Evolutionary conservation across 2,797 vertebrate species (phyloP).

Genomic region (Cyprinella venusta): DNA sequence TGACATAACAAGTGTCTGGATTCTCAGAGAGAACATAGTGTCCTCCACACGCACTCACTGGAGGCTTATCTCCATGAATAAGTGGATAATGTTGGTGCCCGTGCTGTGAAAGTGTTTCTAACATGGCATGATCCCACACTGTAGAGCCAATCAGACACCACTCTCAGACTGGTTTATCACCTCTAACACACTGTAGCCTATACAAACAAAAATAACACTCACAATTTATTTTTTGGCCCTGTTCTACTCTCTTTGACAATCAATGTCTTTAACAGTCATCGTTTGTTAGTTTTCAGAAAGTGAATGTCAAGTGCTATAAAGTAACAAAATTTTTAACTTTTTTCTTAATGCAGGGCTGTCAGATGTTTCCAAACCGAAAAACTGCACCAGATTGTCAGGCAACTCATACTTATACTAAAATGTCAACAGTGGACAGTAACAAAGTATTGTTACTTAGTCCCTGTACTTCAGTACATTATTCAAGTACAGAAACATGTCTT

Average conservation of each 20-base stretch:
- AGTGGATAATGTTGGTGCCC: slow-evolving; percentile 40
- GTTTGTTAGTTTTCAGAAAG: background rate
- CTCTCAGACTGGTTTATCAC: slow-evolving; percentile 42
- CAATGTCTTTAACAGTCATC: background rate
- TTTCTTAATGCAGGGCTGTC: background rate
- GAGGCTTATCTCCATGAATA: slow-evolving; percentile 41
- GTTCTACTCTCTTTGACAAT: background rate
- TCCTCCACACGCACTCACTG: slow-evolving; percentile 26
- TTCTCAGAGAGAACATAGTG: slow-evolving; percentile 43
- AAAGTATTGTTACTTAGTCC: background rate
- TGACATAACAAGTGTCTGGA: slow-evolving; percentile 40
- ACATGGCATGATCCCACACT: slow-evolving; percentile 42
- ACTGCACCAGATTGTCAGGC: too few relatives aligned
- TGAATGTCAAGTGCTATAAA: background rate
- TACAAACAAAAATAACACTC: slow-evolving; percentile 1
- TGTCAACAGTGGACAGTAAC: too few relatives aligned
- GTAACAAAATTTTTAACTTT: background rate
- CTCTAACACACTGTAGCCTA: slow-evolving; percentile 14
- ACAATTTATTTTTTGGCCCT: background rate
- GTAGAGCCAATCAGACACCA: slow-evolving; percentile 37
- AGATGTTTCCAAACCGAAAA: background rate
- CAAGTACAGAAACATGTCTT: background rate
- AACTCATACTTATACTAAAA: too few relatives aligned
- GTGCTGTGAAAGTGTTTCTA: slow-evolving; percentile 46
- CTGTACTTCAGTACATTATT: background rate